Conservation (phyloP, 2,113 vertebrate genomes). For the Rhinogobius similis region DNA sequence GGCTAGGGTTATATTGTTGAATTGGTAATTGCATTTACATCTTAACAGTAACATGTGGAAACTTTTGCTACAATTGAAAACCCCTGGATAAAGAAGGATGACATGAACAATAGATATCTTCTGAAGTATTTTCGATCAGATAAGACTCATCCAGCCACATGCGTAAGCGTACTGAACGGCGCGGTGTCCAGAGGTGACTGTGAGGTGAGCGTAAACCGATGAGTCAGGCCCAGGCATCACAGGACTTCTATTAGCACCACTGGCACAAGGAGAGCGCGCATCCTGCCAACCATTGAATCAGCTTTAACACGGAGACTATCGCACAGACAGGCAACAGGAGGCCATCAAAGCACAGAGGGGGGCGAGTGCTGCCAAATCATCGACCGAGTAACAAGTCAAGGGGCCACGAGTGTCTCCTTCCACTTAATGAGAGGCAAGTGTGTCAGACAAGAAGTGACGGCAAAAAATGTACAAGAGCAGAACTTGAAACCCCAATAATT, state of each 20-base stretch:
- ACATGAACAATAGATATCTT: no score
- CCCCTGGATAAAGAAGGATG: no score
- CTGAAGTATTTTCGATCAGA: no score
- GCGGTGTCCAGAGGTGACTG: conserved; percentile 26
- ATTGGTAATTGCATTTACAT: no score
- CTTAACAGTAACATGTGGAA: no score
- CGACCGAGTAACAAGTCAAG: conserved; percentile 56
- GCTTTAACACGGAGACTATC: conserved; percentile 47
- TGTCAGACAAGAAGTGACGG: conserved; percentile 4
- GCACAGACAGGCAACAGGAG: conserved; percentile 8
- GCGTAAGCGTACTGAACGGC: no score
- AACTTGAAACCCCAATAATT: no score
- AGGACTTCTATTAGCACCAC: conserved; percentile 60
- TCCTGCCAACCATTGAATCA: conserved; percentile 61
- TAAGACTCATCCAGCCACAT: no score
- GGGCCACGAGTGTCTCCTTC: conserved; percentile 49
- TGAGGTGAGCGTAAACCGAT: conserved; percentile 59
- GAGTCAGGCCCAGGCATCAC: conserved; percentile 66
- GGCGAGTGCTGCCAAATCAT: conserved; percentile 39
- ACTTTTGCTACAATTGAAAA: no score
- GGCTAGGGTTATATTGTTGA: background rate
- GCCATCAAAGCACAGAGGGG: conserved; percentile 24
- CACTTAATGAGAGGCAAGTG: conserved; percentile 23
- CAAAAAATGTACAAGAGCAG: no score
- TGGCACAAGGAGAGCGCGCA: conserved; percentile 40